Conservation (phyloP, 1,140 invertebrate genomes). For the Scylla paramamosain region DNA sequence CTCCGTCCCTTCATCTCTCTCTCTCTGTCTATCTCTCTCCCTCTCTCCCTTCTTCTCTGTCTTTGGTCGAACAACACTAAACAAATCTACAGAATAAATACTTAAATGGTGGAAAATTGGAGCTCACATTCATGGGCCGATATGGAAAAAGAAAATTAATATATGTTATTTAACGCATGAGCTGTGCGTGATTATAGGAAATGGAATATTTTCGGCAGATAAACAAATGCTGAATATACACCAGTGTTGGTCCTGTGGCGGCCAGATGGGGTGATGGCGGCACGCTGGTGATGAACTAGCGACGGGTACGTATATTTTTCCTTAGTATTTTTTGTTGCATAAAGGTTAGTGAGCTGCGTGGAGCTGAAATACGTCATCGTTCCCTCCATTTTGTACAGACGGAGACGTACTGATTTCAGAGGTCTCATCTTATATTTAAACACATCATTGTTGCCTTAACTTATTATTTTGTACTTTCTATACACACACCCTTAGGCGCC, state of each 20-base stretch:
- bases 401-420: too few relatives aligned
- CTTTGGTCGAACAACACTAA: background rate
- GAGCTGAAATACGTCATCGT: too few relatives aligned
- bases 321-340: too few relatives aligned
- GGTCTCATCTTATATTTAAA: too few relatives aligned
- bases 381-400: too few relatives aligned
- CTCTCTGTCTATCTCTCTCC: background rate
- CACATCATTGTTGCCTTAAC: too few relatives aligned
- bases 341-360: too few relatives aligned
- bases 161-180: background rate
- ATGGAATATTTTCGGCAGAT: background rate
- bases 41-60: background rate
- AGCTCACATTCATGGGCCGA: background rate
- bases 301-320: too few relatives aligned
- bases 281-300: too few relatives aligned
- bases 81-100: background rate
- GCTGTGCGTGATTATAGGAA: background rate
- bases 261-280: too few relatives aligned
- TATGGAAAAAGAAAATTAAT: background rate
- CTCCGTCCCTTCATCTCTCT: background rate
- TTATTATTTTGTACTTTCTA: too few relatives aligned
- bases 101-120: background rate
- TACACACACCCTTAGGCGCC: too few relatives aligned
- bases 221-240: background rate
- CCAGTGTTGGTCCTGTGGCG: background rate